Percentiles rank a stretch among this genome's conserved stretches.
These are phyloP conservation scores for Ibycter americanus DNA, from an alignment of 2,797 vertebrate genomes.

Conservation along the genomic window DNA sequence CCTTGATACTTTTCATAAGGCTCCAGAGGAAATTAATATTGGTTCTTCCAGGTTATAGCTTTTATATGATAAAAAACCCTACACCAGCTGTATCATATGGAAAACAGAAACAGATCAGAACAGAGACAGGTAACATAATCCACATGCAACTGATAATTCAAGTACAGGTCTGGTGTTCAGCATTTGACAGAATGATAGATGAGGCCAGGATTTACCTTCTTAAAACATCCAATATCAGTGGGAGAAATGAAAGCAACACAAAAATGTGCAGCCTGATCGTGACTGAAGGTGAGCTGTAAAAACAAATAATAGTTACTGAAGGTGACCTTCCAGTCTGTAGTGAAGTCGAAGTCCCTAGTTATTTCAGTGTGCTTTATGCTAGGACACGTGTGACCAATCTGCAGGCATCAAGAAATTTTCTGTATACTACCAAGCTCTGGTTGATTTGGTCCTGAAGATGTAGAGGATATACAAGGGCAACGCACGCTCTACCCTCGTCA, in stretches of 20 bases:
- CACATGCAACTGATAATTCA: slow-evolving; percentile 27
- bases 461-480: neutral
- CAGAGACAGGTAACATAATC: slow-evolving; percentile 22
- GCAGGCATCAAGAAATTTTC: neutral
- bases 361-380: neutral
- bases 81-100: neutral
- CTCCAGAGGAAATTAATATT: slow-evolving; percentile 67
- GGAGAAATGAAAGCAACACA: neutral
- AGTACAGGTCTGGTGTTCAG: neutral
- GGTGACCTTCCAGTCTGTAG: neutral
- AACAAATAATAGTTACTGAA: neutral
- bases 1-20: slow-evolving; percentile 63
- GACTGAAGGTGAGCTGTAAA: neutral
- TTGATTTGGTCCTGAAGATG: neutral
- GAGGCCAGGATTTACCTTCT: neutral
- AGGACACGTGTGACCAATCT: neutral
- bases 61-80: slow-evolving; percentile 24
- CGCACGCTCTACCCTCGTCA: fast-evolving
- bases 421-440: neutral
- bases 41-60: slow-evolving; percentile 42
- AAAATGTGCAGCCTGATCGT: neutral
- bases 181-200: neutral
- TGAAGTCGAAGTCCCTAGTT: neutral
- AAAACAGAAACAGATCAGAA: neutral
- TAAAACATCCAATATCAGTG: neutral